Conservation (phyloP, 2,113 vertebrate genomes). For the Laticauda laticaudata region DNA sequence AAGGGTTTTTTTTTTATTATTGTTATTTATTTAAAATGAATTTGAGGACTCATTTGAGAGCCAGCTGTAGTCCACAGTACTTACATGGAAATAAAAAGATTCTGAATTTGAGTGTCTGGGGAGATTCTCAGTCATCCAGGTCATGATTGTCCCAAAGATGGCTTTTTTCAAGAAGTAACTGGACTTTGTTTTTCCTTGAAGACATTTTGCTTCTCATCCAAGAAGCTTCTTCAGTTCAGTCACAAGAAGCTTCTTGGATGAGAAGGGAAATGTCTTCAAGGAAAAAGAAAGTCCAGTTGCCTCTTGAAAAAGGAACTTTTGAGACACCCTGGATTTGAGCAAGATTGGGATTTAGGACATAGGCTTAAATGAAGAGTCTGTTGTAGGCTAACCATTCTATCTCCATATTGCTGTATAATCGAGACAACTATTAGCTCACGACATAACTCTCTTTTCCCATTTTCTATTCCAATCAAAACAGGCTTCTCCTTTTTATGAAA, state of each 20-base stretch:
- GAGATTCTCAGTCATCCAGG: background rate
- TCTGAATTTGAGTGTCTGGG: background rate
- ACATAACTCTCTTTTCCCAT: background rate
- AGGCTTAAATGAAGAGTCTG: background rate
- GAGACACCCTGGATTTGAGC: background rate
- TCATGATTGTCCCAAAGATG: background rate
- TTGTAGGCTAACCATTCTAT: background rate
- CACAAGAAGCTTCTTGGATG: no score
- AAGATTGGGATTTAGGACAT: background rate
- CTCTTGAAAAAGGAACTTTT: background rate
- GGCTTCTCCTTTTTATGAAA: background rate
- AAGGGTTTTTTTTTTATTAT: no score
- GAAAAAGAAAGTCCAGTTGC: background rate
- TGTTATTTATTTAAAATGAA: no score
- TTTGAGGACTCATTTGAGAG: background rate
- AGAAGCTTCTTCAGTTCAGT: background rate
- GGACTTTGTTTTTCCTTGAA: background rate
- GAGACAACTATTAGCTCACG: background rate
- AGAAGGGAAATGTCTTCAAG: no score
- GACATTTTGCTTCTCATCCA: background rate
- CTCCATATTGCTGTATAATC: background rate
- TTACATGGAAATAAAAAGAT: background rate
- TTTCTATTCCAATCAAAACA: background rate
- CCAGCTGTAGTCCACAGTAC: background rate
- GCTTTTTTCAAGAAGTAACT: background rate